Percentiles rank a stretch among this genome's conserved stretches.
phyloP scores from a whole-genome alignment of 2,113 vertebrate genomes.

The Turdus rufiventris region DNA sequence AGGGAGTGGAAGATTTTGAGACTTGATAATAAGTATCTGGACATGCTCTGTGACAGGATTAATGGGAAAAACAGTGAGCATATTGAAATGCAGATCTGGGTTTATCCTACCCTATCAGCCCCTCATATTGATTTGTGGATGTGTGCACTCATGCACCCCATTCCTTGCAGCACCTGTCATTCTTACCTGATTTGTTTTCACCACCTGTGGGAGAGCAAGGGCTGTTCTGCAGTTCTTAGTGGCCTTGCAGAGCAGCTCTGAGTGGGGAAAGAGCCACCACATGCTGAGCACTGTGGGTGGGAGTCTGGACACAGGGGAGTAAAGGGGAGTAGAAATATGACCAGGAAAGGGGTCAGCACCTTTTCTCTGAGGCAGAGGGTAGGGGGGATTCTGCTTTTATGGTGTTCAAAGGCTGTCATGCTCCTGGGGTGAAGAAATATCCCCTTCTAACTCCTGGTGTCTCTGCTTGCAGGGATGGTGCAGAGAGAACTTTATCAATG shows the following conservation, averaged over 20 bases:
- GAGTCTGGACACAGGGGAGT: neutral
- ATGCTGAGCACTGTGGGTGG: neutral
- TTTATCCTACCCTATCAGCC: neutral
- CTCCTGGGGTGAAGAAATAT: neutral
- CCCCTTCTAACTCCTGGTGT: neutral
- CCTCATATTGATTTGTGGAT: neutral
- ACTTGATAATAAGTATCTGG: neutral
- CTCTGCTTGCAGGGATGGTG: constrained; percentile 87
- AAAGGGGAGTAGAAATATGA: neutral
- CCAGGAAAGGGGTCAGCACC: neutral
- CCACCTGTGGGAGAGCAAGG: neutral
- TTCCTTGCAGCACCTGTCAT: neutral
- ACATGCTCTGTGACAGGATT: neutral
- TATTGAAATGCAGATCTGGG: neutral
- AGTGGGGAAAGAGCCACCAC: neutral
- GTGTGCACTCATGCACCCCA: neutral
- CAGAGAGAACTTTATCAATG: constrained; percentile 92
- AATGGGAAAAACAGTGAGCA: neutral
- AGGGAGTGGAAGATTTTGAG: neutral
- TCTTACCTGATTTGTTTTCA: neutral
- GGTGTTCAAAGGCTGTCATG: neutral
- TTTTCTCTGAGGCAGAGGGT: neutral
- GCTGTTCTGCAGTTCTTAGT: neutral
- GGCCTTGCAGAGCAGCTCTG: neutral
- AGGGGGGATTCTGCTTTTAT: neutral